Evolutionary conservation across 1,140 invertebrate species (phyloP), one percentile per base, ranked within the genome.

Genomic region (Nymphalis io): DNA sequence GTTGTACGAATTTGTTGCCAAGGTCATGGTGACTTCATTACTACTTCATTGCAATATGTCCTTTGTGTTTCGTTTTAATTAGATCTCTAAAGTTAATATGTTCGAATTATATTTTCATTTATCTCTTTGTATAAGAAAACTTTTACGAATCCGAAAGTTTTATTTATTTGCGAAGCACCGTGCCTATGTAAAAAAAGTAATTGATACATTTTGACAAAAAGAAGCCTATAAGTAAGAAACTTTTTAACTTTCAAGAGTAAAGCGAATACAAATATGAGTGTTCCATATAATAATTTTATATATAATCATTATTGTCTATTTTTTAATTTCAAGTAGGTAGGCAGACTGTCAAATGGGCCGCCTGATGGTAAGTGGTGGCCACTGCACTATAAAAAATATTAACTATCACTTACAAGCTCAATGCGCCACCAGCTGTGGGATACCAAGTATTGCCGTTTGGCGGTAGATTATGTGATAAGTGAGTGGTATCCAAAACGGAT

Each of bases 131-230:
- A 16, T 55, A 55, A n/a, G n/a, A n/a, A n/a, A n/a, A 55, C 51
- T 55, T 55, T 55, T 27, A 6, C 15, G 5, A 15, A 23, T 55
- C 4, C 20, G 12, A 8, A 55, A 27, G 51, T 15, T 27, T 13
- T 27, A 27, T 55, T 15, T 55, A 23, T 55, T 27, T n/a, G 20
- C 10, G 11, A 51, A 51, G 48, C 21, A 20, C 44, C 15, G n/a
- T 51, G 11, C 18, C 21, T n/a, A 46, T n/a, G 42, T 46, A 12
- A 33, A 1, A 44, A 27, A 55, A 55, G 51, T 55, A 55, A 55
- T 55, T 55, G 51, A 55, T 55, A 55, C 51, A 55, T 23, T 55
- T 55, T 55, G 51, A 55, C 51, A 55, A 55, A 53, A 55, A 55
- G 51, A 55, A 23, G 51, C 13, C 20, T 55, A 55, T 33, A 33